phyloP scores from a whole-genome alignment of 2,113 vertebrate species.

The Ammospiza caudacuta region DNA sequence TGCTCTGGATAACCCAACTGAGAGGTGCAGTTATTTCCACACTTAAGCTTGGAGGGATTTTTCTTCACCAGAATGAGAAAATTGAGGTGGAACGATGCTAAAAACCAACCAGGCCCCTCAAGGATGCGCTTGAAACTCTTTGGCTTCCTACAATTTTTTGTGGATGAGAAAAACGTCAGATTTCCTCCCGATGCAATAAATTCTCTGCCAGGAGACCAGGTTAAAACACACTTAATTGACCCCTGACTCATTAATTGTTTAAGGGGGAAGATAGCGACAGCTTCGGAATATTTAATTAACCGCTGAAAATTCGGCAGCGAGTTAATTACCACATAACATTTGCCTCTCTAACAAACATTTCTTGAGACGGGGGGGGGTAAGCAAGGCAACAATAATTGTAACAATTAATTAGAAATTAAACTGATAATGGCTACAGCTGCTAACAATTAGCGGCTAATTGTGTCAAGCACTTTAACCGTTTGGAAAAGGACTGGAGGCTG shows the following conservation, averaged over 20 bases:
- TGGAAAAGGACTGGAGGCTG: conserved; percentile 29
- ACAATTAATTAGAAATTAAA: conserved; percentile 81
- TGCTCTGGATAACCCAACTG: not conserved
- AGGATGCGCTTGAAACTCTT: not conserved
- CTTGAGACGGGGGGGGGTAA: conserved; percentile 67
- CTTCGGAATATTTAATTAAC: conserved; percentile 54
- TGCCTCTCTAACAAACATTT: conserved; percentile 68
- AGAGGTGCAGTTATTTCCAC: not conserved
- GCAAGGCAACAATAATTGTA: conserved; percentile 75
- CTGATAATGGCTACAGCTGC: conserved; percentile 80
- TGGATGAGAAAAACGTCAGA: not conserved
- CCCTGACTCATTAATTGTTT: conserved; percentile 34
- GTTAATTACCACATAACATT: conserved; percentile 75
- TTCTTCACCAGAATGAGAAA: not conserved
- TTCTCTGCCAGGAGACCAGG: not conserved
- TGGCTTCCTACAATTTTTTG: not conserved
- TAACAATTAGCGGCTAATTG: conserved; percentile 79
- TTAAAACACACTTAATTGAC: conserved; percentile 51
- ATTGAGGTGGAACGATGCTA: not conserved
- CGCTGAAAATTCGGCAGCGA: conserved; percentile 43
- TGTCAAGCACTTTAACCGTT: conserved; percentile 71
- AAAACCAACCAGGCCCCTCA: not conserved
- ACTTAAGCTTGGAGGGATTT: not conserved
- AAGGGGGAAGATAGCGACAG: not conserved
- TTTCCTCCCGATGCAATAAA: not conserved